phyloP scores from a whole-genome alignment of 2,797 vertebrate species.

The Dryobates pubescens region DNA sequence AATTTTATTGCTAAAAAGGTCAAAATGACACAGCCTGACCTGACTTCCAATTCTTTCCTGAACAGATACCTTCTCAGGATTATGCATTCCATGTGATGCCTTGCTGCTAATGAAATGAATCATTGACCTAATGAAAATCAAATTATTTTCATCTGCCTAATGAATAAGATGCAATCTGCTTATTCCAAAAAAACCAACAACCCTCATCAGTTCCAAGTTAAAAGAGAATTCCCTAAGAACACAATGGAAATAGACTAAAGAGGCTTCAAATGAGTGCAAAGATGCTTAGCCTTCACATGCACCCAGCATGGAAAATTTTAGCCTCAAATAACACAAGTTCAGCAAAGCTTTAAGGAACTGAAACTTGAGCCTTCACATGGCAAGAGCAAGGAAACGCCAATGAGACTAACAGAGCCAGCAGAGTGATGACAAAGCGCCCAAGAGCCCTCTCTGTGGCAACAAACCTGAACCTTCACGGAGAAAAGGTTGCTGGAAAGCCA shows the following conservation, averaged over 20 bases:
- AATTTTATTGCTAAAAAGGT: background rate
- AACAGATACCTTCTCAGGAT: background rate
- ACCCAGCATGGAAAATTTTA: constrained; percentile 24
- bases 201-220: background rate
- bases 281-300: background rate
- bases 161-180: background rate
- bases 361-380: background rate
- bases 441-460: accelerated
- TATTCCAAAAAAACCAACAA: background rate
- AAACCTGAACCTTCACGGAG: background rate
- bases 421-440: background rate
- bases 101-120: background rate
- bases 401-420: background rate
- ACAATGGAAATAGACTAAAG: background rate
- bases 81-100: background rate
- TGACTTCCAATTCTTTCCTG: constrained; percentile 3
- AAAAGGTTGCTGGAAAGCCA: background rate
- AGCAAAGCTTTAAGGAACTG: background rate
- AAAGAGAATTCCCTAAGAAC: background rate
- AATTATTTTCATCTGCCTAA: background rate
- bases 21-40: background rate
- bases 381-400: background rate
- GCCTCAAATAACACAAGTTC: background rate
- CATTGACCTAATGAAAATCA: background rate
- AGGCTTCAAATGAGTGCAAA: background rate